Conservation (phyloP, 2,797 vertebrate genomes). For the Rhinella marina region DNA sequence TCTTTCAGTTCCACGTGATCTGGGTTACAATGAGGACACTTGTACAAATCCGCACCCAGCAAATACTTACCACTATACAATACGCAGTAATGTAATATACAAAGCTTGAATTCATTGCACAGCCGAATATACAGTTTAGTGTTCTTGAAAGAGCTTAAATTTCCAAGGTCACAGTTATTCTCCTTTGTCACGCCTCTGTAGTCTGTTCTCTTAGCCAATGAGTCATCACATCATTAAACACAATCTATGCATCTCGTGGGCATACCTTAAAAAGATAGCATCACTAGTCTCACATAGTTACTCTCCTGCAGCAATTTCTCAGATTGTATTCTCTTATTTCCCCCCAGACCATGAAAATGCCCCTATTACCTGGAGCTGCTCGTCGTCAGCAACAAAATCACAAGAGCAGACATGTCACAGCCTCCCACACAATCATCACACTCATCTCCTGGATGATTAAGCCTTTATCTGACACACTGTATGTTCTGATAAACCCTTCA, state of each 20-base stretch:
- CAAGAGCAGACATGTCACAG: neutral
- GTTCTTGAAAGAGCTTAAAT: neutral
- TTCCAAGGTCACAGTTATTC: constrained; percentile 37
- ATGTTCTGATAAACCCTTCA: neutral
- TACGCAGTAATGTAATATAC: neutral
- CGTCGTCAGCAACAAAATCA: neutral
- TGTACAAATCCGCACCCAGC: too few species aligned
- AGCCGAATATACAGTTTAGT: neutral
- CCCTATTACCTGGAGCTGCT: neutral
- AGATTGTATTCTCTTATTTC: neutral
- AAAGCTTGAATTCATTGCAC: neutral
- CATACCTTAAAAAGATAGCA: neutral
- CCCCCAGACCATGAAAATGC: neutral
- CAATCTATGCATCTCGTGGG: neutral
- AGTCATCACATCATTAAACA: constrained; percentile 24
- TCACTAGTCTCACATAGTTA: neutral
- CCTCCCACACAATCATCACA: neutral
- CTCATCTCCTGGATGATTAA: constrained; percentile 9
- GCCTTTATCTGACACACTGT: neutral
- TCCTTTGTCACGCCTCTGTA: neutral
- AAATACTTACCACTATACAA: neutral
- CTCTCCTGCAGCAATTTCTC: neutral
- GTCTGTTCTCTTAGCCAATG: constrained; percentile 15
- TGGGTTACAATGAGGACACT: too few species aligned
- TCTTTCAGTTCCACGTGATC: too few species aligned